phyloP scores from a whole-genome alignment of 2,797 vertebrate species.

The Epinephelus awoara region DNA sequence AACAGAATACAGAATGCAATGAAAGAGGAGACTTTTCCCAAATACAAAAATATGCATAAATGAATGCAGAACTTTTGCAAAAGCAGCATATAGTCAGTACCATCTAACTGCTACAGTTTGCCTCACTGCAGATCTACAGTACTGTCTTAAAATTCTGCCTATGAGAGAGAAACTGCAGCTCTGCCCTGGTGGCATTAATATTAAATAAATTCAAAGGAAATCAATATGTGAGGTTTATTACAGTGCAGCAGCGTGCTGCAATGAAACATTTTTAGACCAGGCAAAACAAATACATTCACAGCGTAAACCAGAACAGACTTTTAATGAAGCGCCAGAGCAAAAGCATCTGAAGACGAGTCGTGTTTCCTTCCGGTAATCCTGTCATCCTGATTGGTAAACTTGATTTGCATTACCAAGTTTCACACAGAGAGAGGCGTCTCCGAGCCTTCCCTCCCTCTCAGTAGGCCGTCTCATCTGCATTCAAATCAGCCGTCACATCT shows the following conservation, averaged over 20 bases:
- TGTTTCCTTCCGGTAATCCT: conserved; percentile 13
- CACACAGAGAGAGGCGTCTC: conserved; percentile 30
- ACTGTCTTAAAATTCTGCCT: conserved; percentile 6
- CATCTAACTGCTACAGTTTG: conserved; percentile 3
- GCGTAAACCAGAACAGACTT: conserved; percentile 10
- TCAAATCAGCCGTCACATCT: conserved; percentile 40
- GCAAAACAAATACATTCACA: conserved; percentile 21
- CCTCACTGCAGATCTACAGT: conserved; percentile 27
- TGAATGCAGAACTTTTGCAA: not conserved
- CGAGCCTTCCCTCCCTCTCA: conserved; percentile 1
- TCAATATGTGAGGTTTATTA: conserved; percentile 38
- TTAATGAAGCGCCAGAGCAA: conserved; percentile 36
- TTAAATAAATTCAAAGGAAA: conserved; percentile 48
- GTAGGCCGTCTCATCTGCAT: conserved; percentile 60
- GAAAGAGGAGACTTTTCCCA: not conserved
- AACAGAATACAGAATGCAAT: not conserved
- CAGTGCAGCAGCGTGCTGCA: conserved; percentile 4
- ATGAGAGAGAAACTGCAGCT: conserved; percentile 5
- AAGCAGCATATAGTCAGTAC: conserved; percentile 10
- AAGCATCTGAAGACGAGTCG: not conserved
- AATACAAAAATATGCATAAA: not conserved
- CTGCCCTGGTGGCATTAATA: conserved; percentile 21
- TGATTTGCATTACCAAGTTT: conserved; percentile 41
- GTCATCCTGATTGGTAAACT: conserved; percentile 33
- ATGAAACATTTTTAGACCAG: conserved; percentile 7